These are phyloP conservation scores for Myzus persicae DNA, from an alignment of 1,140 invertebrate species.

Conservation along the genomic window DNA sequence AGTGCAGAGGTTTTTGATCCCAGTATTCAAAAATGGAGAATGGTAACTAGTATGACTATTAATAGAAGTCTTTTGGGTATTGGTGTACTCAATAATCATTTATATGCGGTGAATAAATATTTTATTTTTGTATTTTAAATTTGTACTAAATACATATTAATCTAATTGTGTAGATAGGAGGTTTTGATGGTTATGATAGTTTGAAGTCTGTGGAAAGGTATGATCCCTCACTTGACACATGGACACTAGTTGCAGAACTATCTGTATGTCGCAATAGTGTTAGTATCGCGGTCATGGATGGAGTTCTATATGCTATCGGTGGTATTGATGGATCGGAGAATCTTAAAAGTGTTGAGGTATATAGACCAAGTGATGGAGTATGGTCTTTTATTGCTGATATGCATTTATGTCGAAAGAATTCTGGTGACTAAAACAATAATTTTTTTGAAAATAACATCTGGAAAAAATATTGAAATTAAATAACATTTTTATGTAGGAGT, in stretches of 20 bases:
- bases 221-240: too few species aligned
- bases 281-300: constrained; percentile 65
- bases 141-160: neutral
- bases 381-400: too few species aligned
- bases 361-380: too few species aligned
- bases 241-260: too few species aligned
- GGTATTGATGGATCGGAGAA: too few species aligned
- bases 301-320: constrained; percentile 77
- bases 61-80: constrained; percentile 92
- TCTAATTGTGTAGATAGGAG: constrained; percentile 73
- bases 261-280: too few species aligned
- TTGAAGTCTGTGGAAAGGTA: too few species aligned
- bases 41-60: constrained; percentile 77
- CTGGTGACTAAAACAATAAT: constrained; percentile 69
- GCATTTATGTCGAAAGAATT: constrained; percentile 75
- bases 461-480: neutral
- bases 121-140: constrained; percentile 28
- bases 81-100: constrained; percentile 72
- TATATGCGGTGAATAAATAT: constrained; percentile 65
- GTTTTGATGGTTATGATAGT: constrained; percentile 84
- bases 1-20: neutral
- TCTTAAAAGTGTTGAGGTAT: too few species aligned
- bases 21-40: neutral
- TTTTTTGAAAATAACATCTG: neutral
- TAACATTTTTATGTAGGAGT: constrained; percentile 71